Evolutionary conservation across 2,113 vertebrate genomes (phyloP).

Genomic region (Caranx ignobilis): DNA sequence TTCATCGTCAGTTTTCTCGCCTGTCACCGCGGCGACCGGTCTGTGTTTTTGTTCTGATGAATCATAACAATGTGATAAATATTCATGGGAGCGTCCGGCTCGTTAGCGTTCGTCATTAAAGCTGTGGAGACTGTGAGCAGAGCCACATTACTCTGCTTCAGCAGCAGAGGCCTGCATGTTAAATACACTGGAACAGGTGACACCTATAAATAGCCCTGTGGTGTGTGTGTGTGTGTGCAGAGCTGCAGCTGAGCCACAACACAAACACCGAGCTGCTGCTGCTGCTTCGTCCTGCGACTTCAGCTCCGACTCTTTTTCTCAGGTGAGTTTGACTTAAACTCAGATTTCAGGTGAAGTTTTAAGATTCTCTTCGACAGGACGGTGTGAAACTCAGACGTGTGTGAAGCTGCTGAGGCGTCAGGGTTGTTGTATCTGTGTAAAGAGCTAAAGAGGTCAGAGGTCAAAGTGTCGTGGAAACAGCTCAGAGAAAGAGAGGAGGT

Average conservation of each 20-base stretch:
- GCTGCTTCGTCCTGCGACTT: constrained; percentile 34
- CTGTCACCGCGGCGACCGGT: neutral
- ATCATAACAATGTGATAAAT: constrained; percentile 43
- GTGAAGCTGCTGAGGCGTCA: neutral
- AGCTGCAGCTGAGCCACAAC: neutral
- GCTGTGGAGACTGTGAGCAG: constrained; percentile 12
- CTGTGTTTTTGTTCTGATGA: neutral
- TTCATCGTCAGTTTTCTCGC: neutral
- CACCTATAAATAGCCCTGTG: constrained; percentile 58
- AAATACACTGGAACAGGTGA: constrained; percentile 67
- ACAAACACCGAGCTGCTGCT: constrained; percentile 28
- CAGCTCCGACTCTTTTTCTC: constrained; percentile 3
- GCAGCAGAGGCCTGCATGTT: constrained; percentile 34
- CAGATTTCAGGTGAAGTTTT: neutral
- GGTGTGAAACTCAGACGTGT: neutral
- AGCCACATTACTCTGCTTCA: constrained; percentile 33
- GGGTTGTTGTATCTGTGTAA: neutral
- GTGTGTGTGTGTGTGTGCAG: neutral
- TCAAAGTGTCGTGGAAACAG: neutral
- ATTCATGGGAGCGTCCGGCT: constrained; percentile 28
- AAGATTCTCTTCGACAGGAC: neutral
- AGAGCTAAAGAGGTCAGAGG: neutral
- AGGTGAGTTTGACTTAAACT: constrained; percentile 36
- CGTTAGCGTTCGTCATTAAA: constrained; percentile 40
- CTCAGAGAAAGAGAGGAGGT: neutral